Conservation (phyloP, 2,113 vertebrate genomes). For the Jacana jacana region DNA sequence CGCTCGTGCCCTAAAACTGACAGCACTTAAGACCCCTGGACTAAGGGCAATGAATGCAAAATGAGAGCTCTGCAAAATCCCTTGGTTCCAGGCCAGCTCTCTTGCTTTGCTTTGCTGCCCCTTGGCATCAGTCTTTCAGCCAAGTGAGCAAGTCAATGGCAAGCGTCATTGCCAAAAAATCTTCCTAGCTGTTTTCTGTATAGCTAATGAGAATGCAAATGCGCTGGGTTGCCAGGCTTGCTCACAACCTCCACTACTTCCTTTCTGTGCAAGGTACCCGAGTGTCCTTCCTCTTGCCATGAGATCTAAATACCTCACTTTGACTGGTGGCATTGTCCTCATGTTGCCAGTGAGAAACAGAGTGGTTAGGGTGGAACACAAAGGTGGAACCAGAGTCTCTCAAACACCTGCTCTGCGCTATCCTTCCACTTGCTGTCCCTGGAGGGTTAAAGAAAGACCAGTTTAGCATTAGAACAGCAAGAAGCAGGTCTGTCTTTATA, state of each 20-base stretch:
- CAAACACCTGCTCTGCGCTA: neutral
- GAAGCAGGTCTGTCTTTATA: neutral
- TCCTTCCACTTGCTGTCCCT: neutral
- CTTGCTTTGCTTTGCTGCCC: conserved; percentile 43
- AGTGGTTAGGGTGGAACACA: neutral
- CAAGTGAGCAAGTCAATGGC: conserved; percentile 48
- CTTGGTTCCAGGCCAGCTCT: conserved; percentile 45
- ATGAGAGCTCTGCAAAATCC: conserved; percentile 51
- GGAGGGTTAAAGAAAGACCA: neutral
- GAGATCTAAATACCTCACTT: neutral
- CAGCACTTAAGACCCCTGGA: conserved; percentile 1
- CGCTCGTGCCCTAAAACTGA: neutral
- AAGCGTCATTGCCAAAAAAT: conserved; percentile 16
- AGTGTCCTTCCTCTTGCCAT: neutral
- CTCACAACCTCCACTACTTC: neutral
- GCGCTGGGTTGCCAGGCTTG: neutral
- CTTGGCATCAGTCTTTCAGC: conserved; percentile 33
- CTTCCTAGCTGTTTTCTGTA: neutral
- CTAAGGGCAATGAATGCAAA: conserved; percentile 44
- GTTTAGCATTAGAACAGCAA: neutral
- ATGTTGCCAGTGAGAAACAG: neutral
- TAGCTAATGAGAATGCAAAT: conserved; percentile 39
- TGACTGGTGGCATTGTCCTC: neutral
- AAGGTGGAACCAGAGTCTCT: neutral
- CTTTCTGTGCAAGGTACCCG: neutral